A percentile compares a stretch with the other conserved stretches of the same genome.
These are phyloP conservation scores for Oostethus manadensis DNA, from an alignment of 2,113 vertebrate species.

Conservation along the genomic window DNA sequence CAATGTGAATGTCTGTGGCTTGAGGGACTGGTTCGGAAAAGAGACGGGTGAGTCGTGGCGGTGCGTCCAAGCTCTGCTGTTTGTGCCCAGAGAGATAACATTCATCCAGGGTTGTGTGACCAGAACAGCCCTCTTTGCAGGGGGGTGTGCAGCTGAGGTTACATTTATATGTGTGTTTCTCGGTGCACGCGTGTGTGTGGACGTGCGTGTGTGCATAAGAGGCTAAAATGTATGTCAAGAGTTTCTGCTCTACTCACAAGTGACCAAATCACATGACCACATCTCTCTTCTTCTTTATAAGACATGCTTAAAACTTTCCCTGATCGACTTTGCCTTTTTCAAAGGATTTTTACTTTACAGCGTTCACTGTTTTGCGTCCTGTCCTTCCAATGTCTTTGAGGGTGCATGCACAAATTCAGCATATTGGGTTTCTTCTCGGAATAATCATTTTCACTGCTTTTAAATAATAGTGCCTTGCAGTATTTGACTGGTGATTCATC, in stretches of 20 bases:
- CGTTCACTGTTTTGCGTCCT: conserved; percentile 22
- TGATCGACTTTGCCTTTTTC: conserved; percentile 13
- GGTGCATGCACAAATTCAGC: conserved; percentile 70
- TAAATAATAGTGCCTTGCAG: conserved; percentile 54
- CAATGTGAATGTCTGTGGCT: conserved; percentile 51
- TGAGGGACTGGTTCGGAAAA: conserved; percentile 48
- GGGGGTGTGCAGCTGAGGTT: conserved; percentile 57
- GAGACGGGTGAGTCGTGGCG: conserved; percentile 36
- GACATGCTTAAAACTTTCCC: conserved; percentile 47
- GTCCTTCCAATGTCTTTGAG: conserved; percentile 43
- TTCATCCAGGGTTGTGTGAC: conserved; percentile 55
- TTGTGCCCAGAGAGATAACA: conserved; percentile 66
- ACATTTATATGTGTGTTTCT: conserved; percentile 25
- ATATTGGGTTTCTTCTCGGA: conserved; percentile 49
- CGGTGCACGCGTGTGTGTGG: conserved; percentile 20
- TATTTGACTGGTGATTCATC: conserved; percentile 49
- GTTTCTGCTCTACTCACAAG: conserved; percentile 35
- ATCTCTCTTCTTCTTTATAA: conserved; percentile 35
- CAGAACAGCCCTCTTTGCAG: conserved; percentile 3
- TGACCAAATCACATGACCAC: conserved; percentile 22
- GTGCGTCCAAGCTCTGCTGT: conserved; percentile 53
- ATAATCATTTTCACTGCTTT: conserved; percentile 50
- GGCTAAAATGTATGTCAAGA: conserved; percentile 42
- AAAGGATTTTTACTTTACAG: conserved; percentile 14
- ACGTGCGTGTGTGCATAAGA: conserved; percentile 41